These are phyloP conservation scores for Erythrolamprus reginae DNA, from an alignment of 2,113 vertebrate species.

Conservation along the genomic window DNA sequence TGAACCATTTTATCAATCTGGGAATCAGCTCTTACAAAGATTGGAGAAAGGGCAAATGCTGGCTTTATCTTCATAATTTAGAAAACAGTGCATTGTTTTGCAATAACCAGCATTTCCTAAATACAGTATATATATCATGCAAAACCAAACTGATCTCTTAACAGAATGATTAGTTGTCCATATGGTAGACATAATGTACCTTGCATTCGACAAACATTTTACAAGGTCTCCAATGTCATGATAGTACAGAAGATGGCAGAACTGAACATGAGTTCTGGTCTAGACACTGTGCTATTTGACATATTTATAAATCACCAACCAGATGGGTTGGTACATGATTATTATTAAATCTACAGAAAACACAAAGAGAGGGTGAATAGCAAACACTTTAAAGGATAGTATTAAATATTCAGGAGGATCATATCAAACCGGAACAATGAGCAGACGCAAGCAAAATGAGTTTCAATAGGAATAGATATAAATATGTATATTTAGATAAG, in stretches of 20 bases:
- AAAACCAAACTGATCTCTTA: neutral
- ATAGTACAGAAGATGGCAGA: neutral
- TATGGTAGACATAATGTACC: neutral
- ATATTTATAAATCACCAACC: neutral
- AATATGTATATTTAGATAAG: neutral
- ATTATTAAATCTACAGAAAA: neutral
- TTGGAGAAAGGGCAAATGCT: neutral
- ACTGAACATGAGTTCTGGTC: neutral
- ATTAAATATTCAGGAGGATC: neutral
- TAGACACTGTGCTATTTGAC: neutral
- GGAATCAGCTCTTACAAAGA: neutral
- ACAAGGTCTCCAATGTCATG: neutral
- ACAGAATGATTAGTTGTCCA: neutral
- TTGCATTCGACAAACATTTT: neutral
- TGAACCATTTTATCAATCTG: neutral
- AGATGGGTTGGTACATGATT: neutral
- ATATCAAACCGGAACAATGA: neutral
- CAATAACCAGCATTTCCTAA: neutral
- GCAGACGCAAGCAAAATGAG: neutral
- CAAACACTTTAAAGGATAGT: neutral
- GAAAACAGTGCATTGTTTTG: neutral
- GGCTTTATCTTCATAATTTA: neutral
- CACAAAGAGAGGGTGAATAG: neutral
- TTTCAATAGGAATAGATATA: neutral
- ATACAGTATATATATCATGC: neutral